A percentile compares a stretch with the other conserved stretches of the same genome.
phyloP scores from a whole-genome alignment of 1,140 invertebrate species.

The Conus betulinus region DNA sequence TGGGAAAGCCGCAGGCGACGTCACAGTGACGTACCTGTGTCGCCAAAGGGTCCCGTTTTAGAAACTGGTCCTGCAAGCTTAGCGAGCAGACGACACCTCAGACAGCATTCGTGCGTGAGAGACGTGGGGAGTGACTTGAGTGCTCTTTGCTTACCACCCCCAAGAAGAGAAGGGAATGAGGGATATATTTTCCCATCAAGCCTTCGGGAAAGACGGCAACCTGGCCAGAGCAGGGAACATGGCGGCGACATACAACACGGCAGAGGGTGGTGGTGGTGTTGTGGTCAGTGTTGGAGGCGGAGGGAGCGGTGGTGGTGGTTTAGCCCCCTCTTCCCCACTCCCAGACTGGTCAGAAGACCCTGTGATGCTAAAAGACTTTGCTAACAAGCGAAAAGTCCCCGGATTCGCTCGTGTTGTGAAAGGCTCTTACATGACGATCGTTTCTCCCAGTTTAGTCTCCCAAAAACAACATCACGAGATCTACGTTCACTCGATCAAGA shows the following conservation, averaged over 20 bases:
- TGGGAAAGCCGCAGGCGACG: conserved; percentile 10
- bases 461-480: conserved; percentile 82
- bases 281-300: not conserved
- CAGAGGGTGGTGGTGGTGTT: not conserved
- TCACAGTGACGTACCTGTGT: conserved; percentile 30
- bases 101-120: not conserved
- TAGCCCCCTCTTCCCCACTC: conserved; percentile 40
- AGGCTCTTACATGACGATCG: conserved; percentile 92
- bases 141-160: not conserved
- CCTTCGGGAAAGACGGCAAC: not conserved
- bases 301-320: not conserved
- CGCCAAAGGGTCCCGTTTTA: not conserved
- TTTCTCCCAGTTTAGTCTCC: conserved; percentile 84
- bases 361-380: conserved; percentile 86
- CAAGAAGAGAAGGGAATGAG: conserved; percentile 21
- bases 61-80: conserved; percentile 38
- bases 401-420: conserved; percentile 92
- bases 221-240: not conserved
- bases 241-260: conserved; percentile 3
- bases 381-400: conserved; percentile 86
- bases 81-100: conserved; percentile 6
- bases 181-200: not conserved
- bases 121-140: not conserved
- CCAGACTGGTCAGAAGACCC: conserved; percentile 88
- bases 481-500: conserved; percentile 88